These are phyloP conservation scores for Clivina fossor DNA, from an alignment of 2,888 invertebrate species.

Conservation along the genomic window DNA sequence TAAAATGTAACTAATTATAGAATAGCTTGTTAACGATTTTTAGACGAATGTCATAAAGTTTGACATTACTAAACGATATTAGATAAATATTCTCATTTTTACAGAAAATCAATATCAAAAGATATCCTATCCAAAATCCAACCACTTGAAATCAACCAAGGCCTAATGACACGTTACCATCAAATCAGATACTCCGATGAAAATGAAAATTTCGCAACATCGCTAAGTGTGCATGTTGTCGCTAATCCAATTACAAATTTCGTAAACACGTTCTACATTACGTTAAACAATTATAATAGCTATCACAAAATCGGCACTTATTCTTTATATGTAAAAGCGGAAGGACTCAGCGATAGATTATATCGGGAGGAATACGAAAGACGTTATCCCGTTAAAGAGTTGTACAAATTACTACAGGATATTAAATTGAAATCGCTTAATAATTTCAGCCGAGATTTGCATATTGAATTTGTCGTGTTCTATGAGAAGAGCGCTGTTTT, in stretches of 20 bases:
- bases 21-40: neutral
- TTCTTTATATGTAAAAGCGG: constrained; percentile 18
- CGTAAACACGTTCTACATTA: constrained; percentile 19
- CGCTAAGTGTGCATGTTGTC: constrained; percentile 14
- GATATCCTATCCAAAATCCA: constrained; percentile 13
- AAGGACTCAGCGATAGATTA: constrained; percentile 20
- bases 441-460: constrained; percentile 1
- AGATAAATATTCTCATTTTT: neutral
- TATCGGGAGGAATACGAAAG: constrained; percentile 14
- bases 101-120: constrained; percentile 1
- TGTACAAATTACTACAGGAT: constrained; percentile 14
- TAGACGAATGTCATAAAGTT: too few relatives aligned
- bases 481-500: constrained; percentile 22
- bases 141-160: constrained; percentile 17
- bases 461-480: constrained; percentile 23
- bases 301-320: constrained; percentile 14
- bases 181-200: constrained; percentile 17
- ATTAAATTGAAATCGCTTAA: constrained; percentile 2
- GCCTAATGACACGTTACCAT: constrained; percentile 23
- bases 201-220: constrained; percentile 17
- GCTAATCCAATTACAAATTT: constrained; percentile 28
- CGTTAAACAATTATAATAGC: constrained; percentile 16
- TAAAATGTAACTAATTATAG: neutral
- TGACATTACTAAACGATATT: too few relatives aligned
- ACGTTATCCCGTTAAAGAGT: constrained; percentile 15